phyloP scores from a whole-genome alignment of 2,797 vertebrate genomes.

The Echiichthys vipera region DNA sequence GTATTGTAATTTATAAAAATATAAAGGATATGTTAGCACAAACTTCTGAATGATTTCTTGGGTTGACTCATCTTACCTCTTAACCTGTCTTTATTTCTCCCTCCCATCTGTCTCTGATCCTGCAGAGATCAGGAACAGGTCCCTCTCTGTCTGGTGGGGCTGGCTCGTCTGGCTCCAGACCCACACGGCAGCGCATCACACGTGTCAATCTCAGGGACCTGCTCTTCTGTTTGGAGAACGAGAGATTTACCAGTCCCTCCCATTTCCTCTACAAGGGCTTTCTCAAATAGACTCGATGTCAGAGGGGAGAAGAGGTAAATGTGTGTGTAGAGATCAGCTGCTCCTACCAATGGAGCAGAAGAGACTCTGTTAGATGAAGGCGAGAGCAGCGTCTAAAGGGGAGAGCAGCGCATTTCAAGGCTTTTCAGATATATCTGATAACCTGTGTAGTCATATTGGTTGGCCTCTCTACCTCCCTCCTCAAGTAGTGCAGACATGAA shows the following conservation, averaged over 20 bases:
- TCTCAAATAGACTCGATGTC: conserved; percentile 91
- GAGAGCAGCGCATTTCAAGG: conserved; percentile 54
- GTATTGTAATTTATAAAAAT: background rate
- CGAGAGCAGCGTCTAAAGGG: conserved; percentile 13
- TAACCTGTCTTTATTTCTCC: background rate
- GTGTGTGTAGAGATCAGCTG: conserved; percentile 55
- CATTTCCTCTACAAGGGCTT: conserved; percentile 98
- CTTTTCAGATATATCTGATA: conserved; percentile 32
- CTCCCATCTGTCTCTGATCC: background rate
- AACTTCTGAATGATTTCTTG: background rate
- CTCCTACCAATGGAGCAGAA: conserved; percentile 45
- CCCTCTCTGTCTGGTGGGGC: conserved; percentile 87
- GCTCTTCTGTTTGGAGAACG: conserved; percentile 99
- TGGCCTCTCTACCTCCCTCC: conserved; percentile 67
- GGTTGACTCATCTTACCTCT: background rate
- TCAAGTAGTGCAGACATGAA: conserved; percentile 56
- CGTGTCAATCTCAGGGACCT: conserved; percentile 99
- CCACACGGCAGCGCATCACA: conserved; percentile 96
- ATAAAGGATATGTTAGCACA: background rate
- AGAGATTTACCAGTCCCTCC: conserved; percentile 94
- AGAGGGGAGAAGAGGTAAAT: conserved; percentile 23
- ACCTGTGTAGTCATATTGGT: conserved; percentile 51
- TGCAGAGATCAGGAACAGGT: conserved; percentile 89
- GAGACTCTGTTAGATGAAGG: conserved; percentile 52
- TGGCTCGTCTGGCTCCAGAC: conserved; percentile 90